A percentile compares a stretch with the other conserved stretches of the same genome.
These are phyloP conservation scores for Drosophila parvula DNA, from an alignment of 1,140 invertebrate species.

Conservation along the genomic window DNA sequence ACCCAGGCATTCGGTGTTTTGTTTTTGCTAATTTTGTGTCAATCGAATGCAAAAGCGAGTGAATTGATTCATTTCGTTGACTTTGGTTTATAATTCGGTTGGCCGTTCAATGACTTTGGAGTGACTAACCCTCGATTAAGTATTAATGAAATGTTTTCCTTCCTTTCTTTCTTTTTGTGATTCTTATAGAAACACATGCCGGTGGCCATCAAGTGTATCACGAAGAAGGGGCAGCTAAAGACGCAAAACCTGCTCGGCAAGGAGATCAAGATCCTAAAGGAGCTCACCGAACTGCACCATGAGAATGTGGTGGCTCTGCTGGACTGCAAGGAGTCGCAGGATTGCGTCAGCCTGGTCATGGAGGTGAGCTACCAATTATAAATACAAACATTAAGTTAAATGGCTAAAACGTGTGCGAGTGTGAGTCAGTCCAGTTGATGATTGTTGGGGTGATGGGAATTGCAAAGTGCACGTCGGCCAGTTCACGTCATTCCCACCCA, in stretches of 20 bases:
- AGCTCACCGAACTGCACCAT: constrained; percentile 97
- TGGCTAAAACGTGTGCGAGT: constrained; percentile 47
- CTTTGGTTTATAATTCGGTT: constrained; percentile 39
- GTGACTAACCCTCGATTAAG: constrained; percentile 44
- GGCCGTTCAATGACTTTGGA: constrained; percentile 54
- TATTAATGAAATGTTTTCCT: constrained; percentile 52
- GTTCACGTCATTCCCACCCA: constrained; percentile 42
- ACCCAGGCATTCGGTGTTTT: constrained; percentile 6
- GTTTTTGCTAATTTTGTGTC: constrained; percentile 33
- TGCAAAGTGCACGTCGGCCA: constrained; percentile 65
- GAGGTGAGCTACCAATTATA: constrained; percentile 87
- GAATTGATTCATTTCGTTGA: constrained; percentile 34
- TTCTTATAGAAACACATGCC: constrained; percentile 91
- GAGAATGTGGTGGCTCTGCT: constrained; percentile 98
- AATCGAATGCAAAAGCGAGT: constrained; percentile 31
- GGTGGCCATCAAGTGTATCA: constrained; percentile 98
- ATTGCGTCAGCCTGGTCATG: constrained; percentile 98
- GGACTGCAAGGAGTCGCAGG: constrained; percentile 97
- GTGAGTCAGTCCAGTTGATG: constrained; percentile 49
- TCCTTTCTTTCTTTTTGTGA: constrained; percentile 22
- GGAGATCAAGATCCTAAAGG: constrained; percentile 99
- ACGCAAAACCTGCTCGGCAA: constrained; percentile 98
- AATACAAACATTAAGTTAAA: constrained; percentile 5
- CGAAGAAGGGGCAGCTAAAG: constrained; percentile 98
- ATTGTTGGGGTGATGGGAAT: constrained; percentile 11